These are phyloP conservation scores for Geotrypetes seraphini DNA, from an alignment of 2,797 vertebrate genomes.

Conservation along the genomic window DNA sequence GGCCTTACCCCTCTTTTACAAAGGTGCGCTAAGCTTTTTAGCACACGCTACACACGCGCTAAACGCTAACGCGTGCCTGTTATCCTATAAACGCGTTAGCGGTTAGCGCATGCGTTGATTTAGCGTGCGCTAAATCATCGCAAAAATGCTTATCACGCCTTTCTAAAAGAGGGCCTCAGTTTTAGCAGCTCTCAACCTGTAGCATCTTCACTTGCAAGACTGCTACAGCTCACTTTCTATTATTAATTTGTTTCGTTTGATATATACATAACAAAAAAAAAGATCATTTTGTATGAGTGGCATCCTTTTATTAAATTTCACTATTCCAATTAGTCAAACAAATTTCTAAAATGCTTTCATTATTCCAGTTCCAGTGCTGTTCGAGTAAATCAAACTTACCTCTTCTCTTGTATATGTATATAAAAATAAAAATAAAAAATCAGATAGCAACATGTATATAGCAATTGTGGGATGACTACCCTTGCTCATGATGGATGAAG, in stretches of 20 bases:
- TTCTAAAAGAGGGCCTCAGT: too few relatives aligned
- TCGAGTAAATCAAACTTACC: constrained; percentile 21
- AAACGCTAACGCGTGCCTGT: too few relatives aligned
- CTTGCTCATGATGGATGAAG: constrained; percentile 27
- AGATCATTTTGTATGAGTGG: neutral
- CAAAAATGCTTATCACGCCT: too few relatives aligned
- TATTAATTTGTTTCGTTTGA: constrained; percentile 1
- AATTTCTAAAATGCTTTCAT: constrained; percentile 17
- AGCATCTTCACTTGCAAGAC: neutral
- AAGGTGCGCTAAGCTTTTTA: too few relatives aligned
- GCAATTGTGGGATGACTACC: constrained; percentile 26
- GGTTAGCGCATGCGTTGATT: too few relatives aligned
- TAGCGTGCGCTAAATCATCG: too few relatives aligned
- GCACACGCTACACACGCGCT: too few relatives aligned
- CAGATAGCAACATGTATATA: constrained; percentile 16
- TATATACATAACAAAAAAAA: too few relatives aligned
- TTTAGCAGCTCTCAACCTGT: too few relatives aligned
- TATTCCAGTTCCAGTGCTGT: constrained; percentile 22
- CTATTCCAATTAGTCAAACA: neutral
- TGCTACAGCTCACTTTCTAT: neutral
- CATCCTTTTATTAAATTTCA: neutral
- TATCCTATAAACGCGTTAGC: too few relatives aligned
- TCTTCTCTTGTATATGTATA: neutral
- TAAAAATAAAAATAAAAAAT: neutral
- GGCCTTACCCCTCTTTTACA: too few relatives aligned